A percentile compares a stretch with the other conserved stretches of the same genome.
Conservation (phyloP, 2,888 invertebrate genomes). For the Aplocera efformata region DNA sequence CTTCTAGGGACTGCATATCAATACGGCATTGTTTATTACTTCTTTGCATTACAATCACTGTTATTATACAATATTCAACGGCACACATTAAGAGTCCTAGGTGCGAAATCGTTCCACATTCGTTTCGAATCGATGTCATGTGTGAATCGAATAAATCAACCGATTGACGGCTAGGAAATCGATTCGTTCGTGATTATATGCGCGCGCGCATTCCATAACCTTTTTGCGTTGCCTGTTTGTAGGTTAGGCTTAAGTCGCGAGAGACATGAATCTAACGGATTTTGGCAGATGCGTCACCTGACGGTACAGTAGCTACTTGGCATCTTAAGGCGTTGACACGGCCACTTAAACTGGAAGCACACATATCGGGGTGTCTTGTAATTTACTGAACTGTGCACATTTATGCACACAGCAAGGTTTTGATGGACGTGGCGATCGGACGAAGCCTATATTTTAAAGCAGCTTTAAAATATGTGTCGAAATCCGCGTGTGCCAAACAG, state of each 20-base stretch:
- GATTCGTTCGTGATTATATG: conserved; percentile 45
- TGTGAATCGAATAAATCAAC: conserved; percentile 67
- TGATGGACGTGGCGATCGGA: no score
- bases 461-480: no score
- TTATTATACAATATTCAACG: not conserved
- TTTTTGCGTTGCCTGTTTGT: conserved; percentile 22
- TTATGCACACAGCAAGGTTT: no score
- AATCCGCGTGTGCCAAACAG: no score
- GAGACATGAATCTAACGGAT: conserved; percentile 11
- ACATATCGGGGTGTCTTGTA: no score
- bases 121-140: conserved; percentile 44
- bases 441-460: no score
- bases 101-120: conserved; percentile 37
- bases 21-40: no score
- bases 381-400: no score
- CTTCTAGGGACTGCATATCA: no score
- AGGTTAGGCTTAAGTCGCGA: conserved; percentile 6
- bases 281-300: conserved; percentile 19
- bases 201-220: conserved; percentile 19
- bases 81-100: conserved; percentile 30
- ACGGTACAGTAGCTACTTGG: conserved; percentile 5
- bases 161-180: conserved; percentile 67
- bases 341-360: no score
- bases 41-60: no score
- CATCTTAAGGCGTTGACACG: no score